Evolutionary conservation across 2,888 invertebrate genomes (phyloP), one percentile per base, ranked within the genome.

Genomic region (Drosophila anceps): DNA sequence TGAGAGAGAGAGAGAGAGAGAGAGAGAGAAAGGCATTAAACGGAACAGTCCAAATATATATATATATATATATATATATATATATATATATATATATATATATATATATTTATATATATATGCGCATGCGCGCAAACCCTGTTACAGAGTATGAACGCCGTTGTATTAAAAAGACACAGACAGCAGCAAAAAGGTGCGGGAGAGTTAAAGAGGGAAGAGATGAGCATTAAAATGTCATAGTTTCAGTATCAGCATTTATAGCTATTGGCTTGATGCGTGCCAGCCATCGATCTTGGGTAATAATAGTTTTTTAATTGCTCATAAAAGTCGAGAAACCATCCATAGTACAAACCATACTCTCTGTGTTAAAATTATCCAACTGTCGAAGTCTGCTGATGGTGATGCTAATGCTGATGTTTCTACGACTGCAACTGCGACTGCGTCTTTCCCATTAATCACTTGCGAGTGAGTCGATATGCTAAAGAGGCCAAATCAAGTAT

Each of bases 271-370:
- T 46, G 46, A 46, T 15, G 27, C 9, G 15, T 46, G 9, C 55
- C 13, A 63, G 66, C 62, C 4, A 24, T n/a, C n/a, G n/a, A n/a
- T 3, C 24, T 41, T 48, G 41, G 39, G 50, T 35, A 51, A 62
- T 83, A 88, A 85, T 86, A 79, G 76, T 81, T 80, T 84, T 82
- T 84, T 84, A 88, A 86, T 84, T 90, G 81, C 81, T 74, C 79
- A 79, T 77, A 87, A 82, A 86, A 76, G 65, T 76, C 71, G 35
- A 59, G 62, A 66, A 68, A 66, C 65, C 60, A 54, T 50, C 55
- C 60, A 58, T 61, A 65, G 43, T 65, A 61, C 37, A 48, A 29
- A 61, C 41, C 27, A 50, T 20, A 51, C 18, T 33, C 37, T 18
- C 46, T 27, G 15, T 44, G 24, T 15, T 24, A 24, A 37, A 37